Evolutionary conservation across 1,140 invertebrate genomes (phyloP), one percentile per base, ranked within the genome.

Genomic region (Macrostomum lignano): DNA sequence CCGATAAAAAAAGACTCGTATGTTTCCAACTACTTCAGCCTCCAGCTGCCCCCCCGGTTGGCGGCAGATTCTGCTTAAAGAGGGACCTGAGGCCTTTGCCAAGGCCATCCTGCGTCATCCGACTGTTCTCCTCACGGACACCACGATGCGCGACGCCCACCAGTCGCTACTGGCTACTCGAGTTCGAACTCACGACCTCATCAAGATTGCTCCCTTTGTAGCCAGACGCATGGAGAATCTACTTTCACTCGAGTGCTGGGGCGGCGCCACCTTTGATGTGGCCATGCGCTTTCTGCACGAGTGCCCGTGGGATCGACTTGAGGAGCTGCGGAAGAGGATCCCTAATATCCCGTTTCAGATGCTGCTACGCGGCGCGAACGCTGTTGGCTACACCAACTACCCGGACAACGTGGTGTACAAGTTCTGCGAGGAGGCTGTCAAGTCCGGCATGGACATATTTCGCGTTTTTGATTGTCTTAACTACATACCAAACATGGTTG

Each of bases 291-390:
- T 96, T 59, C 63, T 96, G 0, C 84, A 96, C 57, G 91, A 98
- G 57, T 94, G 86, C 51, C 88, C 91, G 0, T 98, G 91, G 91
- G 82, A 96, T 50, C 62, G 91, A 22, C 55, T 98, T 24, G 71
- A 74, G 42, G 69, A 73, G 34, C 78, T 98, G 71, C 63, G 91
- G 3, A 70, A 73, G 43, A 55, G 70, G 4, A 82, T 96, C 44
- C 91, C 91, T 1, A 96, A 98, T 59, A 81, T 96, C 53, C 88
- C 88, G 10, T 96, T 96, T 67, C 88, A 96, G 61, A 96, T 96
- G 86, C 61, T 98, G 36, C 60, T 98, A 22, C 64, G 91, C 44
- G 91, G 91, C 5, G 84, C 88, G 9, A 98, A 96, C 59, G 86
- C 81, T 32, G 86, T 98, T 14, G 91, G 91, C 0, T 98, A 98